Evolutionary conservation across 2,113 vertebrate genomes (phyloP).

Genomic region (Dipodomys ordii): DNA sequence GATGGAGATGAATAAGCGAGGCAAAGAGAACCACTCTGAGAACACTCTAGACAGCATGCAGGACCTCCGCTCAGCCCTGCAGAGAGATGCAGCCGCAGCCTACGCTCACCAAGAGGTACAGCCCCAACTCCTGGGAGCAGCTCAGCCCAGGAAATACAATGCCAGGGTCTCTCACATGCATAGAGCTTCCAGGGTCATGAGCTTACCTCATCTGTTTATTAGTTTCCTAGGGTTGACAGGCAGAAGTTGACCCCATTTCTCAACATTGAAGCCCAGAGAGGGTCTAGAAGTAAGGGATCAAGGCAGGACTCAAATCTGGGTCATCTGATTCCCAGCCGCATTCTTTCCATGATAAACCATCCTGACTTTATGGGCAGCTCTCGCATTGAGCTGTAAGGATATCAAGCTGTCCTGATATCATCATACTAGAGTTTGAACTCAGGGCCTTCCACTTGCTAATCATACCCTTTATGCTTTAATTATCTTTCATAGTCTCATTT

Average conservation of each 20-base stretch:
- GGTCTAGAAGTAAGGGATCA: too few relatives aligned
- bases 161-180: not conserved
- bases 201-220: not conserved
- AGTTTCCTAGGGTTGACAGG: not conserved
- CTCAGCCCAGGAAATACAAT: not conserved
- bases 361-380: not conserved
- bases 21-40: conserved; percentile 81
- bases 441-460: too few relatives aligned
- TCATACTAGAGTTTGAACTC: too few relatives aligned
- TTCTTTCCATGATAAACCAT: not conserved
- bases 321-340: not conserved
- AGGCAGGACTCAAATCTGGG: not conserved
- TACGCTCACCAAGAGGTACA: conserved; percentile 88
- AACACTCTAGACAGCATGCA: conserved; percentile 74
- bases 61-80: conserved; percentile 83
- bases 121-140: not conserved
- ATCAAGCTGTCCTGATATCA: too few relatives aligned
- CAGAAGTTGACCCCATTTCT: accelerated
- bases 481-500: too few relatives aligned
- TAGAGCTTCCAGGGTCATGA: accelerated
- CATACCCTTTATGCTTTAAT: too few relatives aligned
- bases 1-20: conserved; percentile 55
- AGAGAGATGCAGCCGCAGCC: conserved; percentile 88
- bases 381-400: not conserved
- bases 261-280: not conserved